These are phyloP conservation scores for Phaedon cochleariae DNA, from an alignment of 2,888 invertebrate species.

Conservation along the genomic window DNA sequence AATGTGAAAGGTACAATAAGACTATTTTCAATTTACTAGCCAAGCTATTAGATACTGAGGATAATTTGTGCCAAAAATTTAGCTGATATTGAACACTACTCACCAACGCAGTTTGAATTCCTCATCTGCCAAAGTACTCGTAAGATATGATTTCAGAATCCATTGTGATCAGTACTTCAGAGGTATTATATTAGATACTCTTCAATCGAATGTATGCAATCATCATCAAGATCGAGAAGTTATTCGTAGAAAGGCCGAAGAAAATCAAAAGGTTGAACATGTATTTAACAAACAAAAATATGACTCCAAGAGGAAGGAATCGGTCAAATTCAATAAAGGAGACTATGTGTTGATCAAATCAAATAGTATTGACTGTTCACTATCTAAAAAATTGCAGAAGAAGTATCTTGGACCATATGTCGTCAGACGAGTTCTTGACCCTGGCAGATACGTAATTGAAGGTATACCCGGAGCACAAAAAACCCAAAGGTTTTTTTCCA, in stretches of 20 bases:
- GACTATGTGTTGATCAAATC: neutral
- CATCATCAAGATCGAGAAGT: neutral
- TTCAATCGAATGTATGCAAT: neutral
- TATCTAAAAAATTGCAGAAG: neutral
- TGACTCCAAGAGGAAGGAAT: no score
- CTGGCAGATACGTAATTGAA: neutral
- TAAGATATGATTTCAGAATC: neutral
- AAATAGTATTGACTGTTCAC: neutral
- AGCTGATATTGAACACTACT: no score
- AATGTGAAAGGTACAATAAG: no score
- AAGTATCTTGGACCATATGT: neutral
- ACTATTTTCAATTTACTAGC: no score
- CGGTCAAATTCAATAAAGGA: no score
- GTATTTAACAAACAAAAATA: no score
- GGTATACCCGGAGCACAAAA: neutral
- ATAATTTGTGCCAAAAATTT: neutral
- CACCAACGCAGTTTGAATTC: no score
- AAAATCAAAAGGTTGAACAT: no score
- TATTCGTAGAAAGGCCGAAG: neutral
- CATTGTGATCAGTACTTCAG: neutral
- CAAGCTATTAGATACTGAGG: no score
- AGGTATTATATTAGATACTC: neutral
- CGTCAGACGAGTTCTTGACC: neutral
- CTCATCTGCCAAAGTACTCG: no score
- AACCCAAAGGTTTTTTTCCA: neutral